These are phyloP conservation scores for Lutjanus argentimaculatus DNA, from an alignment of 2,797 vertebrate species.

Conservation along the genomic window DNA sequence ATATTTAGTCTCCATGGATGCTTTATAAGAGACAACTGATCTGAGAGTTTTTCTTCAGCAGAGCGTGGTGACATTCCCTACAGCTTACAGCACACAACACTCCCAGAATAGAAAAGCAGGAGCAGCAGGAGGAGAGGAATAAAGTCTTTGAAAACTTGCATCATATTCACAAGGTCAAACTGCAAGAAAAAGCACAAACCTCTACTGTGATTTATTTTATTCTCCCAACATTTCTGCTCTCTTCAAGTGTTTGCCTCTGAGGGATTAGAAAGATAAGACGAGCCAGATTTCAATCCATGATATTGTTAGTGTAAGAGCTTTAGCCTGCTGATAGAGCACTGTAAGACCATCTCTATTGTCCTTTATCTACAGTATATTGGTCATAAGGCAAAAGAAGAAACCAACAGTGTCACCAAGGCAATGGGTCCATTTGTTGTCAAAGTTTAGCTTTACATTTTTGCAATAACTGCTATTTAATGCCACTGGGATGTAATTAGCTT, in stretches of 20 bases:
- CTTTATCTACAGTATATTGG: neutral
- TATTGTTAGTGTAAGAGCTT: neutral
- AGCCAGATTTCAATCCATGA: slow-evolving; percentile 10
- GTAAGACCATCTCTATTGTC: neutral
- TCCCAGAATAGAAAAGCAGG: slow-evolving; percentile 71
- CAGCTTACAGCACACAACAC: slow-evolving; percentile 36
- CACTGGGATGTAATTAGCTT: neutral
- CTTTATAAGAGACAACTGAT: slow-evolving; percentile 63
- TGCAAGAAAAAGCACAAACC: slow-evolving; percentile 24
- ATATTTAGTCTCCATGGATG: slow-evolving; percentile 26
- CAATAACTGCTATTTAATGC: neutral
- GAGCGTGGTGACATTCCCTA: slow-evolving; percentile 43
- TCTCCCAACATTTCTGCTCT: slow-evolving; percentile 17
- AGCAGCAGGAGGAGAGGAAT: slow-evolving; percentile 30
- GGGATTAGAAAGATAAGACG: slow-evolving; percentile 17
- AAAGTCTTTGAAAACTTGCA: slow-evolving; percentile 41
- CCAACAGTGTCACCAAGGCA: neutral
- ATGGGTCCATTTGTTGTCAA: neutral
- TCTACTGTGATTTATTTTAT: slow-evolving; percentile 19
- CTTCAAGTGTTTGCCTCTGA: slow-evolving; percentile 3
- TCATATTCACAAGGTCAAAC: slow-evolving; percentile 57
- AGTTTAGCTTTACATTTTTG: neutral
- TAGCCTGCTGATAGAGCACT: neutral
- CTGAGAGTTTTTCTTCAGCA: slow-evolving; percentile 52
- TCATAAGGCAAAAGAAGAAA: neutral